Evolutionary conservation across 2,888 invertebrate genomes (phyloP).

Genomic region (Sphecodes monilicornis): DNA sequence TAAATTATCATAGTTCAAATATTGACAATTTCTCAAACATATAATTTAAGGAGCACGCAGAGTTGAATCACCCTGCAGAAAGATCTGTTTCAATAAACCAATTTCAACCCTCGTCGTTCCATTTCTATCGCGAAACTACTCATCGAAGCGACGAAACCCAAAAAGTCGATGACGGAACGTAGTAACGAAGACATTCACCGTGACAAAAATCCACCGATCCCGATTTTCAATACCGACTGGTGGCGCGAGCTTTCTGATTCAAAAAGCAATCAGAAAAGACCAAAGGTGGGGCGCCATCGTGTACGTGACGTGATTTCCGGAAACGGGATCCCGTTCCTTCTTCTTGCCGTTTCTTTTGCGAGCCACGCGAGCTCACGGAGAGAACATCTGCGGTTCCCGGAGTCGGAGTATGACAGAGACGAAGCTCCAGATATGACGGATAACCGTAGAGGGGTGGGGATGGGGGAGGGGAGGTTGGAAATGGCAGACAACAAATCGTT

Average conservation of each 20-base stretch:
- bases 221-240: constrained; percentile 26
- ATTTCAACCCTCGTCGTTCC: not conserved
- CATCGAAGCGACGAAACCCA: not conserved
- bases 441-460: constrained; percentile 48
- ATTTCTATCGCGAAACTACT: not conserved
- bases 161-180: not conserved
- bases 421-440: constrained; percentile 70
- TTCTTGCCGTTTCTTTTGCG: constrained; percentile 27
- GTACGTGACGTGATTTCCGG: constrained; percentile 68
- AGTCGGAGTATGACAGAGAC: constrained; percentile 63
- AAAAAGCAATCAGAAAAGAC: constrained; percentile 61
- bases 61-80: not conserved
- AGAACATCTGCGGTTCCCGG: not conserved
- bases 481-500: constrained; percentile 73
- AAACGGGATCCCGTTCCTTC: constrained; percentile 56
- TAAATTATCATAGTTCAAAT: too few species aligned
- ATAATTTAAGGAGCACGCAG: not conserved
- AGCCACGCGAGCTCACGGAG: constrained; percentile 2
- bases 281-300: constrained; percentile 46
- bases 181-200: constrained; percentile 30
- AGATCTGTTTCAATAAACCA: not conserved
- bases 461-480: constrained; percentile 45
- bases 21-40: too few species aligned
- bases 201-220: constrained; percentile 1
- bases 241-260: constrained; percentile 39